Evolutionary conservation across 2,113 vertebrate species (phyloP).

Genomic region (Amazona vittata): DNA sequence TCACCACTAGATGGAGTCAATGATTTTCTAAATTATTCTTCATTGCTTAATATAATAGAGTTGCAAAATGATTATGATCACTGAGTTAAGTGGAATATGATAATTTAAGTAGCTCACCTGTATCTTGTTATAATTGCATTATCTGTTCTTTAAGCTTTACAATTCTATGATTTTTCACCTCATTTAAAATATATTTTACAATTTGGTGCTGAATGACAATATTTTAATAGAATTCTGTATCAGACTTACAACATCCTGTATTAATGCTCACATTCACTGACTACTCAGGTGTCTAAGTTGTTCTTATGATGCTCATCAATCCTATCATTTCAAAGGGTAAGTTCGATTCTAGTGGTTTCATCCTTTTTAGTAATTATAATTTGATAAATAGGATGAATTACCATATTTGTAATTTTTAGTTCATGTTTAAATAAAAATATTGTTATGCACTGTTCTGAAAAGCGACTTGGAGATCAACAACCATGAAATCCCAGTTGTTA

Average conservation of each 20-base stretch:
- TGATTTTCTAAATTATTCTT: constrained; percentile 72
- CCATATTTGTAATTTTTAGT: neutral
- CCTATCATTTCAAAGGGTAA: neutral
- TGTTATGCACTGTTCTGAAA: neutral
- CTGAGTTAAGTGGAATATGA: constrained; percentile 49
- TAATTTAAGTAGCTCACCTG: constrained; percentile 66
- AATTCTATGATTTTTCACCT: constrained; percentile 53
- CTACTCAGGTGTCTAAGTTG: neutral
- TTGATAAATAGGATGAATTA: neutral
- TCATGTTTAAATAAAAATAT: neutral
- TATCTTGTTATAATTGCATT: constrained; percentile 58
- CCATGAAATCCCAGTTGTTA: neutral
- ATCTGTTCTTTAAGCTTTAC: constrained; percentile 36
- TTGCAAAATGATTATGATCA: constrained; percentile 43
- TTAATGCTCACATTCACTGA: neutral
- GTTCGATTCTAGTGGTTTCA: neutral
- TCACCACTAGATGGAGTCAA: constrained; percentile 79
- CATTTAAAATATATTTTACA: constrained; percentile 11
- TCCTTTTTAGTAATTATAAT: constrained; percentile 11
- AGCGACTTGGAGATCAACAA: neutral
- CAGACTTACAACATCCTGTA: neutral
- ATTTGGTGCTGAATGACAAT: constrained; percentile 27
- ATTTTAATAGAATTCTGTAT: constrained; percentile 39
- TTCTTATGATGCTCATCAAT: neutral
- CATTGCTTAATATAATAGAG: constrained; percentile 1